Evolutionary conservation across 2,113 vertebrate genomes (phyloP).

Genomic region (Salvelinus namaycush): DNA sequence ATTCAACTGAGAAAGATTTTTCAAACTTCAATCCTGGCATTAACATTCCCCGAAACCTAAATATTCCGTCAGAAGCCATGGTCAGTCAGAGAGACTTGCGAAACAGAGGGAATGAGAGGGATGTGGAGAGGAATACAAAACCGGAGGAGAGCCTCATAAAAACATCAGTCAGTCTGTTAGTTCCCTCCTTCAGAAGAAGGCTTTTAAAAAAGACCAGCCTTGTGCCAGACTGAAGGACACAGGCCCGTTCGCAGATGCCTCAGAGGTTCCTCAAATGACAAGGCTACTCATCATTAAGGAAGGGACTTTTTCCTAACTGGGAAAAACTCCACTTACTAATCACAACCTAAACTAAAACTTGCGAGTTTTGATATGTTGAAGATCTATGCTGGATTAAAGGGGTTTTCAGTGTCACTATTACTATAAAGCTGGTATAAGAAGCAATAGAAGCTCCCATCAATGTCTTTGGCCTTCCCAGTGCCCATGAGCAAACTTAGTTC

Average conservation of each 20-base stretch:
- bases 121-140: slow-evolving; percentile 29
- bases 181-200: slow-evolving; percentile 22
- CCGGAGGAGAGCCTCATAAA: slow-evolving; percentile 30
- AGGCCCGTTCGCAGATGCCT: slow-evolving; percentile 14
- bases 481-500: not conserved
- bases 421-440: too few species aligned
- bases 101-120: slow-evolving; percentile 5
- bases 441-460: not conserved
- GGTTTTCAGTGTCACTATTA: too few species aligned
- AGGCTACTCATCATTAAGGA: not conserved
- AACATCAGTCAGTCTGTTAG: slow-evolving; percentile 24
- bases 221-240: slow-evolving; percentile 23
- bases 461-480: not conserved
- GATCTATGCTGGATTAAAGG: too few species aligned
- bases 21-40: not conserved
- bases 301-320: too few species aligned
- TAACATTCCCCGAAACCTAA: not conserved
- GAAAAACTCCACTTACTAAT: too few species aligned
- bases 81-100: not conserved
- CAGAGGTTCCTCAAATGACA: slow-evolving; percentile 20
- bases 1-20: not conserved
- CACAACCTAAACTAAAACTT: too few species aligned
- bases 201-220: slow-evolving; percentile 41
- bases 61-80: slow-evolving; percentile 2
- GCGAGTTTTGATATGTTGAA: too few species aligned